These are phyloP conservation scores for Gorsachius magnificus DNA, from an alignment of 2,797 vertebrate species.

Conservation along the genomic window DNA sequence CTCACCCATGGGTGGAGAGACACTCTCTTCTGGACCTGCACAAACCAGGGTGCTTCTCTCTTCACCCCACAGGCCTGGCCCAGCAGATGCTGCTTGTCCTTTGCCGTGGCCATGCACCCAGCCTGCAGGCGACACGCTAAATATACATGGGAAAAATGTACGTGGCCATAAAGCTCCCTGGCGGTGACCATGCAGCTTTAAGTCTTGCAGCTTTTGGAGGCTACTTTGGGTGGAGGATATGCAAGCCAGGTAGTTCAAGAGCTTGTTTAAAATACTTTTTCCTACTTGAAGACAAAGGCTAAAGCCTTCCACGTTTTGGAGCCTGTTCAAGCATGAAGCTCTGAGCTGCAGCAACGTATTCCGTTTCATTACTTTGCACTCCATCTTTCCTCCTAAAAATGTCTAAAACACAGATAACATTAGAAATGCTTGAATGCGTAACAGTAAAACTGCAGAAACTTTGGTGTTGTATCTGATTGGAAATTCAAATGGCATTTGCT, in stretches of 20 bases:
- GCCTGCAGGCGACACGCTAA: background rate
- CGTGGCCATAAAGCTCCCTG: background rate
- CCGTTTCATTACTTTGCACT: background rate
- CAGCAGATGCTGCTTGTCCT: background rate
- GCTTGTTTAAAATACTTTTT: background rate
- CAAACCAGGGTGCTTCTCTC: background rate
- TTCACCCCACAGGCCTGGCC: background rate
- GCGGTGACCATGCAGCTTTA: background rate
- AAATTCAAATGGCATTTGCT: constrained; percentile 3
- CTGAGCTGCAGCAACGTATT: background rate
- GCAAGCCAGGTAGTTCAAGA: background rate
- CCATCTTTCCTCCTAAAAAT: background rate
- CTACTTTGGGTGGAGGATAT: background rate
- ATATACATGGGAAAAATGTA: background rate
- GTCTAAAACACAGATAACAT: background rate
- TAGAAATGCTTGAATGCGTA: background rate
- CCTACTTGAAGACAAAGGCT: background rate
- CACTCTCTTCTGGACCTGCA: background rate
- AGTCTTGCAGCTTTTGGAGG: background rate
- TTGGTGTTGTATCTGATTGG: background rate
- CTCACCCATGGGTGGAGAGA: background rate
- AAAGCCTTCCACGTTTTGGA: background rate
- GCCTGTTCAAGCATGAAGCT: background rate
- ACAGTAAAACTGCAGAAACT: background rate
- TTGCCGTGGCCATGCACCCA: fast-evolving